Evolutionary conservation across 2,888 invertebrate genomes (phyloP), one percentile per base, ranked within the genome.

Genomic region (Platycheirus rosarum): DNA sequence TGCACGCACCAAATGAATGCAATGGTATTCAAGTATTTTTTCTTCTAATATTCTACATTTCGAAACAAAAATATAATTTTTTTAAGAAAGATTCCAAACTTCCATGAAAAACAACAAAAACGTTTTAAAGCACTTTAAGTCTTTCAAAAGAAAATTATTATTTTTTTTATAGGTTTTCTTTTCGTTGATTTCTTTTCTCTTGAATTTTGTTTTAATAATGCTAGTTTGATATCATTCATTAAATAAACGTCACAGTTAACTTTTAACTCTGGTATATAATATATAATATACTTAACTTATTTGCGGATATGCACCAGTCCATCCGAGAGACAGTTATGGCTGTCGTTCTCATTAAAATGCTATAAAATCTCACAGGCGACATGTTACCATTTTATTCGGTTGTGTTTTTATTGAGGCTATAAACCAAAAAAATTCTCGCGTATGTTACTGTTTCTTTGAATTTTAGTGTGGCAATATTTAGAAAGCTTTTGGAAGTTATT

Each of bases 331-430:
- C 69, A 70, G 20, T 63, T 29, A 76, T 55, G 69, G 46, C 40
- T 51, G 51, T 2, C 8, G 20, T 48, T 32, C 55, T 40, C 69
- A 70, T 76, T 65, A 76, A 76, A 76, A 70, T 49, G 55, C 62
- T 48, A 42, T 70, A 42, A 70, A 76, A 63, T 57, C 42, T 57
- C 18, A 29, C 13, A 55, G 42, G 63, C 48, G 46, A 65, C 51
- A 68, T 51, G 42, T 46, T 26, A 29, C 29, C 48, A n/a, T 66
- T 42, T 57, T 14, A 4, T 35, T 35, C 2, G 7, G 0, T 14
- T 42, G 16, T 9, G 2, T 49, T 71, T 53, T 60, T 60, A 60
- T 46, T 63, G 8, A 3, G 37, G 18, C 49, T 20, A 42, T 60
- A 55, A 55, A 32, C n/a, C 40, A 7, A 8, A n/a, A n/a, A 7